Evolutionary conservation across 2,888 invertebrate species (phyloP).

Genomic region (Blera fallax): DNA sequence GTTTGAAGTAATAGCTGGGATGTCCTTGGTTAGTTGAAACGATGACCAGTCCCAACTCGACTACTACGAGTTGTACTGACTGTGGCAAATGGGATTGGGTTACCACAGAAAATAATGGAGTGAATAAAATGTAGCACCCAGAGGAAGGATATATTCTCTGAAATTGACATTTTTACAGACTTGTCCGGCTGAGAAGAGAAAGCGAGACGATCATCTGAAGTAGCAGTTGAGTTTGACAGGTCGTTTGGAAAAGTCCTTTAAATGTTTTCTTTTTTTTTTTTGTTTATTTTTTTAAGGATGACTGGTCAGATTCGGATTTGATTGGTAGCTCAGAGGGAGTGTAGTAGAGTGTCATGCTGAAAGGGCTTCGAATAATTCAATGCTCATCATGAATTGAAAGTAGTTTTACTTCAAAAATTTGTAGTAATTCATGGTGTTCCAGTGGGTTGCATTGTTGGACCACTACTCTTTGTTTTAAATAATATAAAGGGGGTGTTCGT

Average conservation of each 20-base stretch:
- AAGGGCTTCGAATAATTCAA: no score
- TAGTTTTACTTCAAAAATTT: no score
- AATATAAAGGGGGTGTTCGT: no score
- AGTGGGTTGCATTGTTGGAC: no score
- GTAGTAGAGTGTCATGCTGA: no score
- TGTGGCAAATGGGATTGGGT: background rate
- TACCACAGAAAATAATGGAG: constrained; percentile 1
- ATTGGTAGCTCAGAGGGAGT: no score
- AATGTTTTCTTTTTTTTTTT: no score
- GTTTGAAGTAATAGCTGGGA: constrained; percentile 41
- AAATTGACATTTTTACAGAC: constrained; percentile 6
- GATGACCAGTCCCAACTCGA: constrained; percentile 4
- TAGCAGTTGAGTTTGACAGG: background rate
- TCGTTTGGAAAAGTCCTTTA: background rate
- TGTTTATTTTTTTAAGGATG: no score
- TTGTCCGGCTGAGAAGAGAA: background rate
- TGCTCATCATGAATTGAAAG: no score
- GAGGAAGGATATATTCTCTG: background rate
- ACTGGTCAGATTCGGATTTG: no score
- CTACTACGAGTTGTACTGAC: background rate
- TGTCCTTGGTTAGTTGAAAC: constrained; percentile 21
- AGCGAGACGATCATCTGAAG: background rate
- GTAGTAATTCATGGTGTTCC: no score
- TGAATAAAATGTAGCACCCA: background rate
- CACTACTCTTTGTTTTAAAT: no score